These are phyloP conservation scores for Neria commutata DNA, from an alignment of 2,888 invertebrate genomes.

Conservation along the genomic window DNA sequence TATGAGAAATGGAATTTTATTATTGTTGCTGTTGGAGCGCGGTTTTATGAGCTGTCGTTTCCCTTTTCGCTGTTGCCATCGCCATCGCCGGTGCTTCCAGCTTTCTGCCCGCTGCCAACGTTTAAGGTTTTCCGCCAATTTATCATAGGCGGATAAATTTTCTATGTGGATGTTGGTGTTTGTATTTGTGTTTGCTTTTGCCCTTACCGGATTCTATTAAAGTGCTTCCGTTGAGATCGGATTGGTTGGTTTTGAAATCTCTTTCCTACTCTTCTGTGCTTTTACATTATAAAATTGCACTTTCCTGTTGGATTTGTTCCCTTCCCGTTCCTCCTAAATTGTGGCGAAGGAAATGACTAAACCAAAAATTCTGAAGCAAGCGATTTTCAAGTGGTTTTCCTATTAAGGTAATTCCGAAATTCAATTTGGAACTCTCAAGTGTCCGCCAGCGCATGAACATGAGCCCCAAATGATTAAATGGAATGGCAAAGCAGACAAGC, in stretches of 20 bases:
- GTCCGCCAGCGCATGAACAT: too few relatives aligned
- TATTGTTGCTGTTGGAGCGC: background rate
- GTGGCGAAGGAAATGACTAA: constrained; percentile 45
- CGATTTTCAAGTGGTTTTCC: constrained; percentile 18
- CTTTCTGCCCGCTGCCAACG: too few relatives aligned
- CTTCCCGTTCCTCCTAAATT: background rate
- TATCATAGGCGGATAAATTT: too few relatives aligned
- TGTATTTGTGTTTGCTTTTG: constrained; percentile 26
- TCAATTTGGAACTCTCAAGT: background rate
- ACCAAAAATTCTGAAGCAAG: constrained; percentile 16
- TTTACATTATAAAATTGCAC: constrained; percentile 15
- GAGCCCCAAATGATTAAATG: too few relatives aligned
- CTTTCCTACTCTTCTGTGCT: background rate
- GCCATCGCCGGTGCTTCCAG: too few relatives aligned
- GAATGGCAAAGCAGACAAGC: background rate
- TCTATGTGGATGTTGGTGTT: too few relatives aligned
- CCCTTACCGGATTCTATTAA: constrained; percentile 44
- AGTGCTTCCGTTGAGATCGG: constrained; percentile 38
- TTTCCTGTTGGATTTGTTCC: constrained; percentile 14
- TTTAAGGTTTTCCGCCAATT: constrained; percentile 41
- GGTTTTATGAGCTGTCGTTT: background rate
- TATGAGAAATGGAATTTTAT: background rate
- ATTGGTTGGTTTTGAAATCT: constrained; percentile 8
- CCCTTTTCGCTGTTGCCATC: background rate
- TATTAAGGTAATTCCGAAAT: background rate